Evolutionary conservation across 1,140 invertebrate genomes (phyloP).

Genomic region (Drosophila fuyamai): DNA sequence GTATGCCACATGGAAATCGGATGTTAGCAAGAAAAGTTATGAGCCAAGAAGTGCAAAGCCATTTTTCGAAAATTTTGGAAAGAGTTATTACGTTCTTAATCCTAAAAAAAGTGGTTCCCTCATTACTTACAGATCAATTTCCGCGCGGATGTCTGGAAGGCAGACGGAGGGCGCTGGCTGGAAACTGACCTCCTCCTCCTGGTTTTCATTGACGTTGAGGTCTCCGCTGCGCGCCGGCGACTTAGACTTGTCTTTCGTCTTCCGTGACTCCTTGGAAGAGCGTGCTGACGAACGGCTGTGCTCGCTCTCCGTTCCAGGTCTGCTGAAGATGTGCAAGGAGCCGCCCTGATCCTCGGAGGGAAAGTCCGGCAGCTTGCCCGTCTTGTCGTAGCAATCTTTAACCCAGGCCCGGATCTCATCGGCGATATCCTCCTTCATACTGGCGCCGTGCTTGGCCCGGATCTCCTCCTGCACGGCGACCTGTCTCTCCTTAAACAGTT

Average conservation of each 20-base stretch:
- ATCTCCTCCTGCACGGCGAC: constrained; percentile 87
- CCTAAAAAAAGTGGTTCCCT: too few relatives aligned
- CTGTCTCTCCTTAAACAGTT: constrained; percentile 87
- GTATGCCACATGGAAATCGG: too few relatives aligned
- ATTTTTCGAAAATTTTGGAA: too few relatives aligned
- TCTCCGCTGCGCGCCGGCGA: constrained; percentile 86
- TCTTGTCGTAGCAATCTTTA: constrained; percentile 90
- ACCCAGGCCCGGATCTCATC: constrained; percentile 95
- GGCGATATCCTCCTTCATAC: constrained; percentile 92
- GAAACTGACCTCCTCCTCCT: constrained; percentile 85
- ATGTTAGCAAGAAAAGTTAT: too few relatives aligned
- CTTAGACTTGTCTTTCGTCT: constrained; percentile 88
- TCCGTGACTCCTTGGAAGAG: constrained; percentile 92
- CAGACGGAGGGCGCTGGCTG: constrained; percentile 87
- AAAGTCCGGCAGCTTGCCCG: constrained; percentile 95
- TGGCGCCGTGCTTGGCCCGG: constrained; percentile 87
- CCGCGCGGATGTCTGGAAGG: constrained; percentile 86
- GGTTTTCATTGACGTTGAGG: constrained; percentile 86
- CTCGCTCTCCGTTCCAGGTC: constrained; percentile 90
- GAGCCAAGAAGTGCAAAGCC: too few relatives aligned
- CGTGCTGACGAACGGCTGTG: constrained; percentile 90
- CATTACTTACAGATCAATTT: constrained; percentile 87
- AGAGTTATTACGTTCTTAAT: too few relatives aligned
- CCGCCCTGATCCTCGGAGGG: constrained; percentile 96
- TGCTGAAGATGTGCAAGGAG: constrained; percentile 92